Evolutionary conservation across 1,140 invertebrate species (phyloP).

Genomic region (Neodiprion pinetum): DNA sequence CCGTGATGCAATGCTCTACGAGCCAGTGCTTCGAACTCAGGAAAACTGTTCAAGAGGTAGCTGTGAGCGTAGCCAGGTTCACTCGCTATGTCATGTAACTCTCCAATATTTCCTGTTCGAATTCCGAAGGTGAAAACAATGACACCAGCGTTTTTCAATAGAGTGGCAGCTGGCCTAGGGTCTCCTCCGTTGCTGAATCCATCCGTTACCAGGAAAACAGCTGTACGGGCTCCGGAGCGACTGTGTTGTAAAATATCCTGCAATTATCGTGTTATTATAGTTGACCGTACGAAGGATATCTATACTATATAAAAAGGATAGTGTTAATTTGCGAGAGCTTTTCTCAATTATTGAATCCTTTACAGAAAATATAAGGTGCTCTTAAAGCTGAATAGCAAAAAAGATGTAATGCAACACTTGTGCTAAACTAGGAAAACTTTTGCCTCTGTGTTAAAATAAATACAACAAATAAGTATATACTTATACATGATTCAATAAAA

Average conservation of each 20-base stretch:
- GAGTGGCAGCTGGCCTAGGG: conserved; percentile 66
- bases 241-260: conserved; percentile 66
- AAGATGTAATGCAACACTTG: no score
- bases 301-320: conserved; percentile 20
- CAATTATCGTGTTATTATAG: conserved; percentile 16
- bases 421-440: no score
- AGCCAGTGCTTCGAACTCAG: conserved; percentile 76
- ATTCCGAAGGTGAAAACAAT: conserved; percentile 76
- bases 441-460: no score
- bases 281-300: neutral
- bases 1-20: conserved; percentile 74
- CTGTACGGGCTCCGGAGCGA: conserved; percentile 65
- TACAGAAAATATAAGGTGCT: no score
- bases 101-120: conserved; percentile 71
- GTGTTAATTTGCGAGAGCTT: neutral
- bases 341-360: conserved; percentile 4
- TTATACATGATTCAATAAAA: no score
- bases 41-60: conserved; percentile 75
- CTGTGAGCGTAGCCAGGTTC: conserved; percentile 70
- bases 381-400: no score
- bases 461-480: no score
- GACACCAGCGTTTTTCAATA: conserved; percentile 63
- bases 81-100: conserved; percentile 72
- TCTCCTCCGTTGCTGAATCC: conserved; percentile 78
- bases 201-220: conserved; percentile 75